Percentiles rank a stretch among this genome's conserved stretches.
phyloP scores from a whole-genome alignment of 2,113 vertebrate genomes.

The Boleophthalmus pectinirostris region DNA sequence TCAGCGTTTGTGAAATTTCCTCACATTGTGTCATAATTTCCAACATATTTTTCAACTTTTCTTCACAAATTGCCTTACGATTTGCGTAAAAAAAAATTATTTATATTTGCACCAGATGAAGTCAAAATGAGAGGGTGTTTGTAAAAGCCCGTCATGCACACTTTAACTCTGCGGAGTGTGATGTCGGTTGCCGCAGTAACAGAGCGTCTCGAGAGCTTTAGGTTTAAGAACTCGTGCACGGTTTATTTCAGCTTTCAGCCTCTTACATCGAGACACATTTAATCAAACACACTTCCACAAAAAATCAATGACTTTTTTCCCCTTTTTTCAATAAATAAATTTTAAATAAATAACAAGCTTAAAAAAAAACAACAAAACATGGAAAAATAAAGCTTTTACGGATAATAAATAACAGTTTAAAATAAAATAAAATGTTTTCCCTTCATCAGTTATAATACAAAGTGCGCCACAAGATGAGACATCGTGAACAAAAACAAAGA shows the following conservation, averaged over 20 bases:
- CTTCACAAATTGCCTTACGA: no score
- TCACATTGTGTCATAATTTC: no score
- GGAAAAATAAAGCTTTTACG: slow-evolving; percentile 42
- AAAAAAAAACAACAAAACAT: slow-evolving; percentile 27
- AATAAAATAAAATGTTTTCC: slow-evolving; percentile 54
- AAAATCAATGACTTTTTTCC: slow-evolving; percentile 62
- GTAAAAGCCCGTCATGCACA: no score
- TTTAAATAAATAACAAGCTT: slow-evolving; percentile 70
- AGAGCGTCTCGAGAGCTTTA: neutral
- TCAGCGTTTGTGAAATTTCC: no score
- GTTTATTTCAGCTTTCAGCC: slow-evolving; percentile 90
- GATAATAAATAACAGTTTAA: slow-evolving; percentile 42
- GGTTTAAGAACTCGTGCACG: slow-evolving; percentile 78
- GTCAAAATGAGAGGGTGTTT: no score
- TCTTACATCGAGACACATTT: slow-evolving; percentile 85
- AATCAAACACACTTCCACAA: slow-evolving; percentile 80
- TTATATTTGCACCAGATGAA: no score
- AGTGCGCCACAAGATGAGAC: slow-evolving; percentile 77
- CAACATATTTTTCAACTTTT: no score
- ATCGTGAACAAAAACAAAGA: slow-evolving; percentile 20
- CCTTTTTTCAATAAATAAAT: slow-evolving; percentile 77
- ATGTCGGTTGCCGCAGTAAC: neutral
- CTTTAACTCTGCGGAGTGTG: no score
- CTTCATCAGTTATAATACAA: slow-evolving; percentile 79
- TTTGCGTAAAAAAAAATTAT: no score